Conservation (phyloP, 2,797 vertebrate species). For the Chelon auratus region DNA sequence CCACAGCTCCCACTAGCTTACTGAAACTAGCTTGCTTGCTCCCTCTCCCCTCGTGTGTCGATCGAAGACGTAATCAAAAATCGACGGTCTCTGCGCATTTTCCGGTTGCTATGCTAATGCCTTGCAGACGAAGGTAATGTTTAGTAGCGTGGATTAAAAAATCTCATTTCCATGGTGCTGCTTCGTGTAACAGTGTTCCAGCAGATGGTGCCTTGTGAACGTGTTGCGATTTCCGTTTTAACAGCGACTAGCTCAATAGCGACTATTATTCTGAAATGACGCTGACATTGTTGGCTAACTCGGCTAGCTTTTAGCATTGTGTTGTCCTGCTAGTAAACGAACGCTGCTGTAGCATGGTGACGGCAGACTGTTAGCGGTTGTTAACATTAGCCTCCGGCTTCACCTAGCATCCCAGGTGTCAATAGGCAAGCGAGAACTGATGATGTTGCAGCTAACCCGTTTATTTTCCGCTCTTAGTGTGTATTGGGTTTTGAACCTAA, state of each 20-base stretch:
- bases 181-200: background rate
- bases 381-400: constrained; percentile 27
- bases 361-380: constrained; percentile 14
- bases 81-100: constrained; percentile 42
- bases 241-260: background rate
- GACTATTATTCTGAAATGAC: constrained; percentile 23
- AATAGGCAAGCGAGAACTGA: constrained; percentile 1
- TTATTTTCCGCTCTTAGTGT: background rate
- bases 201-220: rapidly evolving
- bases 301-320: constrained; percentile 55
- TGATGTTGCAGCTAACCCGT: constrained; percentile 14
- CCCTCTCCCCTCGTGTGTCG: constrained; percentile 68
- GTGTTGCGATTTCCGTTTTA: background rate
- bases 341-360: constrained; percentile 17
- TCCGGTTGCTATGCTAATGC: constrained; percentile 70
- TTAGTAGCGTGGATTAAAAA: background rate
- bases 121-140: constrained; percentile 60
- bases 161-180: background rate
- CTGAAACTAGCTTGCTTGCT: background rate
- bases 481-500: background rate
- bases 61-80: too few species aligned
- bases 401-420: constrained; percentile 25
- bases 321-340: constrained; percentile 1
- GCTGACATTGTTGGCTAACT: constrained; percentile 62
- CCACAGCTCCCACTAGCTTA: too few species aligned